phyloP scores from a whole-genome alignment of 2,888 invertebrate species.

The Polyommatus iphigenia region DNA sequence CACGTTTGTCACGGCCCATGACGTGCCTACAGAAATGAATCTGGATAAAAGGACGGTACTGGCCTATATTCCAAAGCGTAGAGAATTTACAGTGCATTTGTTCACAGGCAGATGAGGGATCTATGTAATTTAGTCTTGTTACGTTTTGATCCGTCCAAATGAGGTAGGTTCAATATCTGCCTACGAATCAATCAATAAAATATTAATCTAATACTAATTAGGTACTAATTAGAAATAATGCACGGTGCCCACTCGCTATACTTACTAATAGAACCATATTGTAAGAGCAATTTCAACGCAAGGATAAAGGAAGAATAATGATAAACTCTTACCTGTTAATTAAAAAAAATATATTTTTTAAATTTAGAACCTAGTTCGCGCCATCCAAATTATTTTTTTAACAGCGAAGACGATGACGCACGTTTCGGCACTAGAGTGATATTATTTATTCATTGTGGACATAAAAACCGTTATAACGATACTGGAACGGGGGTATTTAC shows the following conservation, averaged over 20 bases:
- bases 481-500: slow-evolving; percentile 14
- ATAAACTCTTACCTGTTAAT: no score
- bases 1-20: slow-evolving; percentile 4
- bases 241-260: no score
- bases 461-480: slow-evolving; percentile 17
- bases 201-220: no score
- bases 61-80: not conserved
- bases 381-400: not conserved
- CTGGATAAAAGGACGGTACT: not conserved
- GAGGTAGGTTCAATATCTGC: no score
- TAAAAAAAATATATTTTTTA: not conserved
- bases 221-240: no score
- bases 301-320: no score
- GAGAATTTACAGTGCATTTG: not conserved
- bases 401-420: not conserved
- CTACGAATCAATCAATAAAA: no score
- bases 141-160: no score
- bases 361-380: not conserved
- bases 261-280: no score
- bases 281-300: no score
- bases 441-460: slow-evolving; percentile 15
- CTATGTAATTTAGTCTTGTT: not conserved
- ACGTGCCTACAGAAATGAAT: slow-evolving; percentile 10
- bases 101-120: not conserved
- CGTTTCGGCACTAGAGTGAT: not conserved